Conservation (phyloP, 2,797 vertebrate species). For the Acanthurus tractus region DNA sequence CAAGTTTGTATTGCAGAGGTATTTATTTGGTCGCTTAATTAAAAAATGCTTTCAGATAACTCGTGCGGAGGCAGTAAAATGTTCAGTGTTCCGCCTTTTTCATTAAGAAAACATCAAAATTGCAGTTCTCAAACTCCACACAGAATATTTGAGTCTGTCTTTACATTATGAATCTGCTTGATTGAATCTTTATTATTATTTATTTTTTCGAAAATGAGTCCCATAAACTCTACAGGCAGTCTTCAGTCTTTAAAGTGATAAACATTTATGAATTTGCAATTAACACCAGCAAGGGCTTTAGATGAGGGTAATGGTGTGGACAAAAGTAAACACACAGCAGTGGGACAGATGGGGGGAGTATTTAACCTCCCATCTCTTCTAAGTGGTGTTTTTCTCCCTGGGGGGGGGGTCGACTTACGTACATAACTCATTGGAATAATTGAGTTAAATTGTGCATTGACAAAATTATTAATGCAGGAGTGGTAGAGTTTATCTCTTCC, state of each 20-base stretch:
- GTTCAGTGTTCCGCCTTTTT: too few relatives aligned
- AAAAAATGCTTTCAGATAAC: too few relatives aligned
- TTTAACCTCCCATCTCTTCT: constrained; percentile 14
- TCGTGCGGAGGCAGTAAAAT: too few relatives aligned
- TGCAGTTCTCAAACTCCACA: too few relatives aligned
- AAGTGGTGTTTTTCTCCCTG: constrained; percentile 16
- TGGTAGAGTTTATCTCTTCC: neutral
- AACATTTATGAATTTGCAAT: constrained; percentile 53
- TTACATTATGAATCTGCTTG: too few relatives aligned
- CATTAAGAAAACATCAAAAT: too few relatives aligned
- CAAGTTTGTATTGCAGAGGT: too few relatives aligned
- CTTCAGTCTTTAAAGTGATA: constrained; percentile 31
- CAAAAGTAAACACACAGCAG: constrained; percentile 60
- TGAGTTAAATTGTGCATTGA: constrained; percentile 23
- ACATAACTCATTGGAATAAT: constrained; percentile 11
- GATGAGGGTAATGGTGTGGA: constrained; percentile 57
- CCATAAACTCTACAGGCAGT: constrained; percentile 24
- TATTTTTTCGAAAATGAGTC: too few relatives aligned
- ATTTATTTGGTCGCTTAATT: too few relatives aligned
- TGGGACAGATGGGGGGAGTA: constrained; percentile 20
- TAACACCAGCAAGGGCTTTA: constrained; percentile 37
- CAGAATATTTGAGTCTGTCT: too few relatives aligned
- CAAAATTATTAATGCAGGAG: constrained; percentile 23
- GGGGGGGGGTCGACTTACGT: neutral
- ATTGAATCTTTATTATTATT: too few relatives aligned